Evolutionary conservation across 2,113 vertebrate genomes (phyloP).

Genomic region (Gopherus flavomarginatus): DNA sequence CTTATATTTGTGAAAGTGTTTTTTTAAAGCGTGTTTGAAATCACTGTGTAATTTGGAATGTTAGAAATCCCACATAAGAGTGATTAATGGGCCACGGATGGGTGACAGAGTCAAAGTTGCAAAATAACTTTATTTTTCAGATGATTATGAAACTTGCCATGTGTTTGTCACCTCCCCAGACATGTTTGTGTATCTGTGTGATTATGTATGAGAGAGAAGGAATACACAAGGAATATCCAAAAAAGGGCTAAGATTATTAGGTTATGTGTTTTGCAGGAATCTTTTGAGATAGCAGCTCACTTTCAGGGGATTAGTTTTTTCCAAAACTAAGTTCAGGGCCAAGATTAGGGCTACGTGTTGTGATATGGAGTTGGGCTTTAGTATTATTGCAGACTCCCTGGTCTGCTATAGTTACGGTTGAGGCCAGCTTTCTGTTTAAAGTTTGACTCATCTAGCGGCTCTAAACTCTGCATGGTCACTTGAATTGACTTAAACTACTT

Average conservation of each 20-base stretch:
- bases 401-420: not conserved
- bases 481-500: not conserved
- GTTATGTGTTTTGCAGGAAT: not conserved
- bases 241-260: not conserved
- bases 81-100: not conserved
- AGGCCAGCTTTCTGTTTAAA: not conserved
- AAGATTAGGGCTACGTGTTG: not conserved
- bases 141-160: not conserved
- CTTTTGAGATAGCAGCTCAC: not conserved
- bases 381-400: not conserved
- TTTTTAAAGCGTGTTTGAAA: not conserved
- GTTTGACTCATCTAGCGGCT: not conserved
- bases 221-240: not conserved
- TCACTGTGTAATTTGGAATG: not conserved
- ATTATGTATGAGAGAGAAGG: not conserved
- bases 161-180: fast-evolving
- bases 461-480: not conserved
- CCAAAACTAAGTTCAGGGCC: not conserved
- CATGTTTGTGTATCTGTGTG: not conserved
- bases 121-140: not conserved
- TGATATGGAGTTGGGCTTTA: not conserved
- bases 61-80: not conserved
- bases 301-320: not conserved
- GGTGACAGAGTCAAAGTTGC: not conserved
- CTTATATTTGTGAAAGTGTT: not conserved